These are phyloP conservation scores for Notothenia rossii DNA, from an alignment of 2,113 vertebrate genomes.

Conservation along the genomic window DNA sequence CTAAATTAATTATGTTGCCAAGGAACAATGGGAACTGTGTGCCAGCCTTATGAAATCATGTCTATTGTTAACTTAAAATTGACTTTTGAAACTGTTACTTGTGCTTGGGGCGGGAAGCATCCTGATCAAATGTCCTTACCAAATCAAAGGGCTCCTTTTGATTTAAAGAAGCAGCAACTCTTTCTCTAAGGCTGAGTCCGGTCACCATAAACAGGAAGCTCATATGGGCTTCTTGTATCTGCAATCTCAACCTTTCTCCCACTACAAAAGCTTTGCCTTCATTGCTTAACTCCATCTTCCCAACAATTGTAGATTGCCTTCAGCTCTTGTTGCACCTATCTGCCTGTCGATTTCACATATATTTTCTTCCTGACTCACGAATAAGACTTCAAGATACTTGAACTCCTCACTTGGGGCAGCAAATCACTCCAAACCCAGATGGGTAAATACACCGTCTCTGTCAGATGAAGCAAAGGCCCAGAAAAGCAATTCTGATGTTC, in stretches of 20 bases:
- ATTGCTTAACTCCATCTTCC: background rate
- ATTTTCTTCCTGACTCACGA: background rate
- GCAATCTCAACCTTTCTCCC: background rate
- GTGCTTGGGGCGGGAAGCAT: background rate
- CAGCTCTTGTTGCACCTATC: background rate
- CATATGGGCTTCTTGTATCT: background rate
- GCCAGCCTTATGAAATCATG: conserved; percentile 11
- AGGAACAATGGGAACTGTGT: background rate
- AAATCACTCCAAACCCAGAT: background rate
- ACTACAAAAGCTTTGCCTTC: background rate
- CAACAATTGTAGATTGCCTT: too few relatives aligned
- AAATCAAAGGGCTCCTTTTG: background rate
- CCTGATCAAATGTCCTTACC: background rate
- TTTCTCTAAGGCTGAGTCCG: background rate
- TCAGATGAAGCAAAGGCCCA: too few relatives aligned
- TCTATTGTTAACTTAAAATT: conserved; percentile 30
- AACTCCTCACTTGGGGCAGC: background rate
- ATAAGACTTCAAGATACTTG: background rate
- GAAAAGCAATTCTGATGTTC: too few relatives aligned
- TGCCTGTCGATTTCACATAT: background rate
- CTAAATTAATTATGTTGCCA: background rate
- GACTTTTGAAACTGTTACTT: background rate
- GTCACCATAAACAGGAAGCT: background rate
- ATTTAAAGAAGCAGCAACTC: background rate
- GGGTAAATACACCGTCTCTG: background rate